Percentiles rank a stretch among this genome's conserved stretches.
Evolutionary conservation across 2,797 vertebrate genomes (phyloP).

Genomic region (Sarcophilus harrisii): DNA sequence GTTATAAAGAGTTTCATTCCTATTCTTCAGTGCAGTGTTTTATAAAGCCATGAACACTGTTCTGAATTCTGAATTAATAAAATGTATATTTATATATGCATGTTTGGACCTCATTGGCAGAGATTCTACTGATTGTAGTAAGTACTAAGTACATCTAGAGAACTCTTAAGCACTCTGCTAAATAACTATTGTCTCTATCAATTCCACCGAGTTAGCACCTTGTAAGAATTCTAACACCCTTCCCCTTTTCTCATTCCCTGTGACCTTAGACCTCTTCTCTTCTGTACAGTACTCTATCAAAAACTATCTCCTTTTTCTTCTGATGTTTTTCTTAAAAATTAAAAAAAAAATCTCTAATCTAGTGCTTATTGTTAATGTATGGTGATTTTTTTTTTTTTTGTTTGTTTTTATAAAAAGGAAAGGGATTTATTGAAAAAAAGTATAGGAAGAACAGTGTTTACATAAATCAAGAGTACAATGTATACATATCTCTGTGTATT

Average conservation of each 20-base stretch:
- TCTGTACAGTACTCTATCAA: not conserved
- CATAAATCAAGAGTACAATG: not conserved
- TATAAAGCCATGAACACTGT: not conserved
- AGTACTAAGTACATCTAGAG: no score
- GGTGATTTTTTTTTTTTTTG: not conserved
- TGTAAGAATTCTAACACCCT: not conserved
- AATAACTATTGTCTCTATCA: no score
- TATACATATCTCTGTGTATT: not conserved
- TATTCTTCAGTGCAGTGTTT: not conserved
- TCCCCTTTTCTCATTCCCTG: not conserved
- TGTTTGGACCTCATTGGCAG: not conserved
- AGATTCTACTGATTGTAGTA: not conserved
- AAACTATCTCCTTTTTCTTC: not conserved
- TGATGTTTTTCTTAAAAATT: not conserved
- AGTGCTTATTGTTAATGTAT: not conserved
- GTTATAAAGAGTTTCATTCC: not conserved
- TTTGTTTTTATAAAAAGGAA: not conserved
- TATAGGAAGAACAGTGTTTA: not conserved
- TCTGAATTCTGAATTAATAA: not conserved
- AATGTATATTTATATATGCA: not conserved
- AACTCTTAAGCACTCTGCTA: no score
- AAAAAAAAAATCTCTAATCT: not conserved
- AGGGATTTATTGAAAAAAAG: not conserved
- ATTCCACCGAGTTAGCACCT: no score
- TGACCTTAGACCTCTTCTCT: not conserved